These are phyloP conservation scores for Oreortyx pictus DNA, from an alignment of 2,797 vertebrate genomes.

Conservation along the genomic window DNA sequence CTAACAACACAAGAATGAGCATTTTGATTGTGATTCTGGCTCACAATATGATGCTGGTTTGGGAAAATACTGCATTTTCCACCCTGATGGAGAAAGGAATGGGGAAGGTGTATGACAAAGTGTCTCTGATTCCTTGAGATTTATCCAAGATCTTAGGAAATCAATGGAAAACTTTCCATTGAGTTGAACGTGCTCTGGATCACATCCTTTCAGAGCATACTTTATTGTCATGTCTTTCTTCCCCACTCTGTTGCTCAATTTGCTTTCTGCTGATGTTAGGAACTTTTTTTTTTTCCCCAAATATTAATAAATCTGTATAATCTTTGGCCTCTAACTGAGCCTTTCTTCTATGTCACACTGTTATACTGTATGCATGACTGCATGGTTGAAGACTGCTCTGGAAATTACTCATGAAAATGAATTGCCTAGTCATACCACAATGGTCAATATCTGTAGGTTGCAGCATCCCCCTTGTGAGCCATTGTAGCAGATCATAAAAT, in stretches of 20 bases:
- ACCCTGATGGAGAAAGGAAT: neutral
- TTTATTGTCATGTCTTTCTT: slow-evolving; percentile 38
- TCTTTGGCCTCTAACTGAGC: slow-evolving; percentile 42
- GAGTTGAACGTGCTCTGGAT: neutral
- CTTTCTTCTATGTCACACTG: slow-evolving; percentile 32
- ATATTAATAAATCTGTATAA: slow-evolving; percentile 64
- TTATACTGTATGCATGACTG: slow-evolving; percentile 31
- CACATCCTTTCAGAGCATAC: neutral
- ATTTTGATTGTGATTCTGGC: neutral
- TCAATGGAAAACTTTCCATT: slow-evolving; percentile 4
- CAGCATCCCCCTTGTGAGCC: slow-evolving; percentile 61
- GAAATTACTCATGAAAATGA: slow-evolving; percentile 74
- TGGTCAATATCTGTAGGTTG: slow-evolving; percentile 70
- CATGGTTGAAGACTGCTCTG: slow-evolving; percentile 43
- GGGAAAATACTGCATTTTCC: neutral
- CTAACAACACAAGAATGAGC: neutral
- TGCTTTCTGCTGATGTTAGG: slow-evolving; percentile 39
- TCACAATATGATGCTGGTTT: neutral
- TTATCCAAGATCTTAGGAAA: slow-evolving; percentile 8
- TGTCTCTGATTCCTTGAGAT: neutral
- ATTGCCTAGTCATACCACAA: slow-evolving; percentile 71
- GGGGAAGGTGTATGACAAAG: neutral
- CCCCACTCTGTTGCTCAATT: slow-evolving; percentile 35
- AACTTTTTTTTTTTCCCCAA: slow-evolving; percentile 3
- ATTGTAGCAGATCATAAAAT: slow-evolving; percentile 73